Percentiles rank a stretch among this genome's conserved stretches.
phyloP scores from a whole-genome alignment of 2,113 vertebrate species.

The Coturnix japonica region DNA sequence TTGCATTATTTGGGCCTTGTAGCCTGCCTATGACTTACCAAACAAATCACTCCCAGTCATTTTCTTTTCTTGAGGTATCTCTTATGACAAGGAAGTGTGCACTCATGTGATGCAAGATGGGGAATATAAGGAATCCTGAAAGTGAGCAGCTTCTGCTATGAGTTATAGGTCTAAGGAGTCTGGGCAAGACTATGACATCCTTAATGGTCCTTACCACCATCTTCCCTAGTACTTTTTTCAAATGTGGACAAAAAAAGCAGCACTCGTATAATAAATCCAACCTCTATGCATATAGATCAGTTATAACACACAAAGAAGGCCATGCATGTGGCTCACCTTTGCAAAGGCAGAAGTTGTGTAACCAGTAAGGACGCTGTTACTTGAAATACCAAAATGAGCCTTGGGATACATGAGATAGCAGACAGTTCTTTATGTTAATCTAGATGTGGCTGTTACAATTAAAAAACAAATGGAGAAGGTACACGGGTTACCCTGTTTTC shows the following conservation, averaged over 20 bases:
- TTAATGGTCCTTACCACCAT: background rate
- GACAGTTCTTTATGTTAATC: background rate
- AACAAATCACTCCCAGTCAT: background rate
- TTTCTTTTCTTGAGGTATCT: background rate
- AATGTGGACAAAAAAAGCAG: background rate
- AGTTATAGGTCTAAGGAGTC: background rate
- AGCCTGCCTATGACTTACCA: background rate
- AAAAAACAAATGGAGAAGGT: background rate
- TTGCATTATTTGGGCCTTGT: background rate
- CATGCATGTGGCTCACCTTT: background rate
- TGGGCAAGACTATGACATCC: background rate
- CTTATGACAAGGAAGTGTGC: background rate
- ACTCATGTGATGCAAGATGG: background rate
- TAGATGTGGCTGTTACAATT: background rate
- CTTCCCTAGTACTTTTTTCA: background rate
- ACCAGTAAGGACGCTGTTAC: background rate
- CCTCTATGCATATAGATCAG: background rate
- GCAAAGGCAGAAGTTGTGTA: background rate
- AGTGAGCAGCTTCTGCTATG: background rate
- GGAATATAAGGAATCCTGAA: background rate
- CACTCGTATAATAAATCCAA: background rate
- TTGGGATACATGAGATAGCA: background rate
- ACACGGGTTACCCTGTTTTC: background rate
- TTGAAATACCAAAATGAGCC: background rate
- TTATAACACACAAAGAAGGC: background rate